phyloP scores from a whole-genome alignment of 2,888 invertebrate genomes.

The Sesia apiformis region DNA sequence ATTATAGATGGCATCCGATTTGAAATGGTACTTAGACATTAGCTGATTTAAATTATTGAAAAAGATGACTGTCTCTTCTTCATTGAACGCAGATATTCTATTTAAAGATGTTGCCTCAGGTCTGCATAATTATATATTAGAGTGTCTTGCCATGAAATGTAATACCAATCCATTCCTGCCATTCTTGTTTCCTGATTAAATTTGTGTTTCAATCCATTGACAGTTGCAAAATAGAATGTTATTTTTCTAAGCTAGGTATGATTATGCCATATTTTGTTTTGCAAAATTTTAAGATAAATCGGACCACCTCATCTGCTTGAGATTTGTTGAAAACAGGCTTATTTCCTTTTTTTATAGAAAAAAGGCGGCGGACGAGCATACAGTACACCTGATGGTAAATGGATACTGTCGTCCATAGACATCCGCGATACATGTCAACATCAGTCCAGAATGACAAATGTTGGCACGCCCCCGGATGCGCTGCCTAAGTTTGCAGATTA shows the following conservation, averaged over 20 bases:
- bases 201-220: background rate
- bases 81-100: background rate
- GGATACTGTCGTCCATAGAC: too few species aligned
- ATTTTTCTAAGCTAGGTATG: background rate
- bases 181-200: background rate
- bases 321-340: background rate
- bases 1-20: background rate
- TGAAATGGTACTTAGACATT: background rate
- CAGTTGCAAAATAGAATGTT: background rate
- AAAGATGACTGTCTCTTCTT: background rate
- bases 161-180: background rate
- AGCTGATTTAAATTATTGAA: background rate
- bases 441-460: too few species aligned
- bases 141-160: background rate
- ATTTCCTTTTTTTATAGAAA: background rate
- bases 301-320: background rate
- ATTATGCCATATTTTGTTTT: background rate
- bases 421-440: too few species aligned
- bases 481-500: too few species aligned
- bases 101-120: background rate
- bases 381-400: too few species aligned
- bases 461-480: too few species aligned
- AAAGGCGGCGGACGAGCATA: too few species aligned
- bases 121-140: background rate
- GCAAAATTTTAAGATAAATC: background rate